Conservation (phyloP, 2,888 invertebrate species). For the Netelia fuscicornis region DNA sequence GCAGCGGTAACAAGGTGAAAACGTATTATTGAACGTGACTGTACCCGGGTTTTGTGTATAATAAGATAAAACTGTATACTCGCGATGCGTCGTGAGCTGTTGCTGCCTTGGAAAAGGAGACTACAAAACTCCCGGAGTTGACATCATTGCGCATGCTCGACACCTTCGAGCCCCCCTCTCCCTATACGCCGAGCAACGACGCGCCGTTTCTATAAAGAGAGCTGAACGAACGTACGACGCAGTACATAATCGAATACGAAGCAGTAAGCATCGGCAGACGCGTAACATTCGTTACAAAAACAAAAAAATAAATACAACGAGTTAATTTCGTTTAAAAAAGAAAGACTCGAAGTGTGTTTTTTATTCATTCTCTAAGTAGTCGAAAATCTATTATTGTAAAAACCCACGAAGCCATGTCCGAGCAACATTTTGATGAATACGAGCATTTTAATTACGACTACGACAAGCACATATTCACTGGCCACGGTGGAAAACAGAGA, state of each 20-base stretch:
- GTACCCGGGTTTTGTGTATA: background rate
- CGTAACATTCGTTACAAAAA: background rate
- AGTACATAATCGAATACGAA: constrained; percentile 61
- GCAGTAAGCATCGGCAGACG: background rate
- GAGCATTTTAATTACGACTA: constrained; percentile 97
- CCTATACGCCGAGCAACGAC: background rate
- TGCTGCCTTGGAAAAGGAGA: constrained; percentile 3
- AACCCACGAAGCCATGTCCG: constrained; percentile 88
- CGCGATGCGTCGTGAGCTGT: background rate
- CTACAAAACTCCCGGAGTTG: background rate
- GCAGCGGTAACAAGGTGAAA: background rate
- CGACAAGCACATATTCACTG: constrained; percentile 94
- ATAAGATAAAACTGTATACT: constrained; percentile 1
- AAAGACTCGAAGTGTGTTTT: background rate
- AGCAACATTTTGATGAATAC: constrained; percentile 94
- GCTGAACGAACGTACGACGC: constrained; percentile 41
- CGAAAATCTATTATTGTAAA: constrained; percentile 5
- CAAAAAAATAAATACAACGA: constrained; percentile 27
- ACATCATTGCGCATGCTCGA: constrained; percentile 5
- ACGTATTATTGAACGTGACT: background rate
- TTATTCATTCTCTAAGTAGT: background rate
- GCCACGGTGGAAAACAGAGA: constrained; percentile 96
- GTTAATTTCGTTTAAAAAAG: background rate
- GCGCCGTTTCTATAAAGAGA: constrained; percentile 75
- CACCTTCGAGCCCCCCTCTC: background rate